phyloP scores from a whole-genome alignment of 2,888 invertebrate genomes.

The Leptopterna dolabrata region DNA sequence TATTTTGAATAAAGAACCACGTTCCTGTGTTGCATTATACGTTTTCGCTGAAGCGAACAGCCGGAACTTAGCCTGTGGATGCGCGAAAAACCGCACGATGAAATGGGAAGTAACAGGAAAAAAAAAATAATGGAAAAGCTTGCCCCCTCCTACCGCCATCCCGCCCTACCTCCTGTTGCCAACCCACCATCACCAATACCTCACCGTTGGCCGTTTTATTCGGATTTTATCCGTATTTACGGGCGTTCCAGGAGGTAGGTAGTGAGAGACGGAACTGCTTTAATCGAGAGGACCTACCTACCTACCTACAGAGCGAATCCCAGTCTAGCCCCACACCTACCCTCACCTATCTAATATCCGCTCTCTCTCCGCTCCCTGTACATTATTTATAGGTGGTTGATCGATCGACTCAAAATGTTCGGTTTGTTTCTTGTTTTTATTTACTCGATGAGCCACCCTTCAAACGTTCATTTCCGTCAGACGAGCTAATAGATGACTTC shows the following conservation, averaged over 20 bases:
- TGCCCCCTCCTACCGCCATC: not conserved
- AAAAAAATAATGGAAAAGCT: slow-evolving; percentile 7
- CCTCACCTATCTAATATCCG: not conserved
- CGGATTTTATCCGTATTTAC: not conserved
- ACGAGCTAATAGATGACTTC: no score
- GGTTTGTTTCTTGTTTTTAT: not conserved
- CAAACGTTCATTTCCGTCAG: no score
- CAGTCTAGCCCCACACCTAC: not conserved
- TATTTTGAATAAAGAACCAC: not conserved
- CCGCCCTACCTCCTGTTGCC: not conserved
- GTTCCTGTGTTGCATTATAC: not conserved
- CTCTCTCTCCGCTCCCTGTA: not conserved
- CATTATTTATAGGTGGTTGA: not conserved
- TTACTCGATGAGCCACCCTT: no score
- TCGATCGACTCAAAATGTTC: not conserved
- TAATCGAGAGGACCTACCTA: not conserved
- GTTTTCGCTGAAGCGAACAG: not conserved
- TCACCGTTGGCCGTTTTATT: not conserved
- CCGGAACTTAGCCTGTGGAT: not conserved
- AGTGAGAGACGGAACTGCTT: not conserved
- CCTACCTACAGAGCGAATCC: not conserved
- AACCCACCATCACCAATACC: not conserved
- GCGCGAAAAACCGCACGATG: not conserved
- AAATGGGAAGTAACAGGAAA: not conserved
- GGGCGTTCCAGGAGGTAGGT: not conserved